These are phyloP conservation scores for Julus scanicus DNA, from an alignment of 2,888 invertebrate genomes.

Conservation along the genomic window DNA sequence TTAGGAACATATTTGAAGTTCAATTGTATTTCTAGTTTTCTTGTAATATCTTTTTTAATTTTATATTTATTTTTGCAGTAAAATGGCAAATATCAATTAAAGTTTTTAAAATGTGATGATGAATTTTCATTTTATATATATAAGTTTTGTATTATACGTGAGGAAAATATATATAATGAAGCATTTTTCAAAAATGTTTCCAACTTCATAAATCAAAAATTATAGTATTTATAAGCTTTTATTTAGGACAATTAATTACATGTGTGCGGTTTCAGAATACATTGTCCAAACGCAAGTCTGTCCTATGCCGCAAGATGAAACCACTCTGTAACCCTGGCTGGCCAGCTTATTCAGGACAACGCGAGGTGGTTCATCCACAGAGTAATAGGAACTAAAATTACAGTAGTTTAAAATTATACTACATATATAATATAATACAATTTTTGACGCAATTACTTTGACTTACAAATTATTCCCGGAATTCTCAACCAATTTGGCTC, in stretches of 20 bases:
- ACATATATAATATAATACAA: not conserved
- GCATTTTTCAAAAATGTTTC: too few relatives aligned
- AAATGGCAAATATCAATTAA: not conserved
- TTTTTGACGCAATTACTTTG: not conserved
- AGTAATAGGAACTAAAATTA: conserved; percentile 64
- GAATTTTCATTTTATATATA: too few relatives aligned
- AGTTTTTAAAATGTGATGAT: too few relatives aligned
- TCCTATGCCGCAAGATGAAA: conserved; percentile 68
- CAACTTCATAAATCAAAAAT: too few relatives aligned
- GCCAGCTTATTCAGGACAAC: conserved; percentile 68
- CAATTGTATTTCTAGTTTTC: too few relatives aligned
- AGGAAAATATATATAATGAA: too few relatives aligned
- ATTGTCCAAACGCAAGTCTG: conserved; percentile 71
- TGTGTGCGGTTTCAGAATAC: not conserved
- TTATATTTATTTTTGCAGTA: too few relatives aligned
- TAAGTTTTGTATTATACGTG: too few relatives aligned
- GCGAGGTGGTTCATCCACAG: conserved; percentile 65
- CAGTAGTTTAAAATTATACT: not conserved
- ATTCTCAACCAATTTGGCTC: conserved; percentile 63
- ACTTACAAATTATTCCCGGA: conserved; percentile 64
- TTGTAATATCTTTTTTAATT: too few relatives aligned
- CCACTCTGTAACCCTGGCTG: conserved; percentile 65
- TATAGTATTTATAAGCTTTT: not conserved
- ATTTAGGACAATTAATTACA: not conserved
- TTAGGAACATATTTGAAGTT: too few relatives aligned